Base-by-base conservation (phyloP, 30 jellyfish, hydroid and myxozoan genomes). In the Hydractinia symbiolongicarpus region DNA sequence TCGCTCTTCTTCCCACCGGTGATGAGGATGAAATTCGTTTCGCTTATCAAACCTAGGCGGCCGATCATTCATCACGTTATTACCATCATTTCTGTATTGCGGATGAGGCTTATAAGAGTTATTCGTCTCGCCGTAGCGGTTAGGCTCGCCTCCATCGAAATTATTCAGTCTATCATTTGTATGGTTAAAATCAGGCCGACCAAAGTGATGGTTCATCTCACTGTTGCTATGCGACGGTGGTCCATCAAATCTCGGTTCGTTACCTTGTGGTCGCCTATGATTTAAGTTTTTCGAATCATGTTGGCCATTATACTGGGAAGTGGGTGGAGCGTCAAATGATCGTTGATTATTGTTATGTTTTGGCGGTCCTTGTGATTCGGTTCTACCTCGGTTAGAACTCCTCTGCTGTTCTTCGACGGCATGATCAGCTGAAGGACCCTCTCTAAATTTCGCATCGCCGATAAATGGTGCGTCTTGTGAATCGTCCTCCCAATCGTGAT, bases 401-500 rank as follows among this genome's bases (percentile, higher is more conserved):
- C 44, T 30, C 44, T 30, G 44, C 44, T 58, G 69, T 13, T 58
- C 40, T 44, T 51, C 74, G 16, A n/a, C 74, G 1, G 74, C 52
- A 64, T n/a, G 9, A n/a, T 51, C 40, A 51, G 19, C 74, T 13
- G 74, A 64, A 7, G 74, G 19, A 4, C 52, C 19, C 16, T 44
- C 19, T 6, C 74, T 44, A 7, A 6, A 6, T 64, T 51, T 64
- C 9, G 74, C 74, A 6, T 77, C 85, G 57, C 60, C 77, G 5
- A 77, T 77, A 55, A 56, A 77, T 2, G 85, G 85, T 7, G 66
- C 76, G 19, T 77, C 85, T 49, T 77, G 61, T 64, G 66, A 44
- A 10, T 77, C 85, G n/a, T 77, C 85, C 19, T 77, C 85, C 85
- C 85, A 77, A 49, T 77, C 85, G 75, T 60, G 85, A 49, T 60